These are phyloP conservation scores for Drosophila pseudoobscura DNA, from an alignment of 1,140 invertebrate genomes.

Conservation along the genomic window DNA sequence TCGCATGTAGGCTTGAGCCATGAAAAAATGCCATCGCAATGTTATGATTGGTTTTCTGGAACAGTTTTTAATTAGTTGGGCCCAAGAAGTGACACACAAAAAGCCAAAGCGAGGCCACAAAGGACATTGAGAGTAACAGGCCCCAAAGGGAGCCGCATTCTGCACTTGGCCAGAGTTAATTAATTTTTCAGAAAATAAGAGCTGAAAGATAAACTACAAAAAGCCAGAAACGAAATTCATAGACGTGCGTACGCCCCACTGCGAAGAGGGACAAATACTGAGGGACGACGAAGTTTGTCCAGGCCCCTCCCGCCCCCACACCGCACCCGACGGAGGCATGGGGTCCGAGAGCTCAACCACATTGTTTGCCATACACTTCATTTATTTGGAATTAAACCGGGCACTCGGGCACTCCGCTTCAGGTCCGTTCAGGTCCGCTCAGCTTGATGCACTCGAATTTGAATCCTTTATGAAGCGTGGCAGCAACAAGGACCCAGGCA, in stretches of 20 bases:
- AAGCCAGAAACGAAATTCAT: constrained; percentile 55
- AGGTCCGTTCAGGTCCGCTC: not conserved
- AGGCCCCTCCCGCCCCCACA: not conserved
- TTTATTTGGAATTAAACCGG: constrained; percentile 80
- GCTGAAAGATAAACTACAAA: constrained; percentile 25
- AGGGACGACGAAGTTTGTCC: constrained; percentile 58
- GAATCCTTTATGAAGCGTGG: constrained; percentile 82
- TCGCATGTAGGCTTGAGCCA: not conserved
- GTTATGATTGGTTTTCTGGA: constrained; percentile 67
- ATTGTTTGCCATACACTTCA: constrained; percentile 82
- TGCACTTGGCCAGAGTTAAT: constrained; percentile 54
- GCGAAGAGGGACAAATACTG: constrained; percentile 13
- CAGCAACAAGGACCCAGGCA: constrained; percentile 45
- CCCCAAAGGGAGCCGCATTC: constrained; percentile 24
- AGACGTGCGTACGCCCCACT: constrained; percentile 24
- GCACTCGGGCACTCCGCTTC: constrained; percentile 31
- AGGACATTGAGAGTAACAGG: constrained; percentile 26
- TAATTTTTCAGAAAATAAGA: constrained; percentile 51
- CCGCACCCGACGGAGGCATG: too few relatives aligned
- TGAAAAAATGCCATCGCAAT: constrained; percentile 37
- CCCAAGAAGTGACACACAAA: constrained; percentile 18
- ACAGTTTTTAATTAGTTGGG: constrained; percentile 69
- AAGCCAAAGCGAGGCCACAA: constrained; percentile 17
- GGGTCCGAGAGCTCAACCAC: constrained; percentile 42
- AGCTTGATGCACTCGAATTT: constrained; percentile 75